Conservation (phyloP, 2,888 invertebrate genomes). For the Acleris laterana region DNA sequence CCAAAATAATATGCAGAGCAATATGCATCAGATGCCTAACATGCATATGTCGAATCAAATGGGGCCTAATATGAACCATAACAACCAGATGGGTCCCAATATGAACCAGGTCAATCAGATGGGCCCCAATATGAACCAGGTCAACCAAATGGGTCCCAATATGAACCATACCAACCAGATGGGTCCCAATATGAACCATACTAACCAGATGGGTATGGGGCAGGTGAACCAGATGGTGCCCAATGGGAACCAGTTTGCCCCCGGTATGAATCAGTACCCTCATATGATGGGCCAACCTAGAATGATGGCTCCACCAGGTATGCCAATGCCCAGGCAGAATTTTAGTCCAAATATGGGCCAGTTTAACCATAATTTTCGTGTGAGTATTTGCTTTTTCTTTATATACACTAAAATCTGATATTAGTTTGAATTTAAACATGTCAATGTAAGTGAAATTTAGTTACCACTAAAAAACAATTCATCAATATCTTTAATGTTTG, state of each 20-base stretch:
- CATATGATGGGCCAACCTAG: conserved; percentile 71
- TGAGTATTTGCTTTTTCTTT: conserved; percentile 54
- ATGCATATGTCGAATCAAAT: conserved; percentile 45
- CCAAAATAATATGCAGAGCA: conserved; percentile 22
- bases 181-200: conserved; percentile 50
- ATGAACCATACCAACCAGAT: conserved; percentile 49
- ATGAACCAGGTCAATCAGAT: conserved; percentile 52
- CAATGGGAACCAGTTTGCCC: conserved; percentile 62
- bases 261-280: conserved; percentile 63
- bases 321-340: conserved; percentile 70
- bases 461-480: no score
- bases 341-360: conserved; percentile 69
- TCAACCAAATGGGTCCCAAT: conserved; percentile 38
- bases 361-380: conserved; percentile 74
- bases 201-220: conserved; percentile 44
- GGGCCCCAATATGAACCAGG: conserved; percentile 51
- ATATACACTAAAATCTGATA: background rate
- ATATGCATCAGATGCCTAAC: conserved; percentile 20
- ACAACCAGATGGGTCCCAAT: conserved; percentile 44
- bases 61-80: conserved; percentile 43
- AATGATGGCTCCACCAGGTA: conserved; percentile 74
- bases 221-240: conserved; percentile 49
- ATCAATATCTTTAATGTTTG: no score
- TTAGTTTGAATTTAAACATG: background rate
- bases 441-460: no score